Percentiles rank a stretch among this genome's conserved stretches.
phyloP scores from a whole-genome alignment of 2,888 invertebrate species.

The Nemurella pictetii region DNA sequence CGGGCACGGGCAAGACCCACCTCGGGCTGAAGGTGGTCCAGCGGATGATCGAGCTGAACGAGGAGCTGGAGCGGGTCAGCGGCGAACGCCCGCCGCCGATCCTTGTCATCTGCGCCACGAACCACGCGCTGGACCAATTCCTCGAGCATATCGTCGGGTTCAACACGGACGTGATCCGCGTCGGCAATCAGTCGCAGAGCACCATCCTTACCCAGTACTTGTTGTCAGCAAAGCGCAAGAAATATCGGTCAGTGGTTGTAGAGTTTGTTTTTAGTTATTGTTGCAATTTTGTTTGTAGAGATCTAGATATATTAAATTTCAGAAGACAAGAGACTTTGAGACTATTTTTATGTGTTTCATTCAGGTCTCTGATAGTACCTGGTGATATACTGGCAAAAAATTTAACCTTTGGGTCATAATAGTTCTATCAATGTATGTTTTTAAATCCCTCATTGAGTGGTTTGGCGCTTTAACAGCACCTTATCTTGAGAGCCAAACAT shows the following conservation, averaged over 20 bases:
- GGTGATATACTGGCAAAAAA: too few species aligned
- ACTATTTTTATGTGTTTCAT: too few species aligned
- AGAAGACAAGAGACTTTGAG: too few species aligned
- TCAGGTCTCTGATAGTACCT: too few species aligned
- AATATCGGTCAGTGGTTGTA: not conserved
- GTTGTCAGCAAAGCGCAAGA: constrained; percentile 28
- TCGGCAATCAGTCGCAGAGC: constrained; percentile 71
- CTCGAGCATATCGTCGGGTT: constrained; percentile 66
- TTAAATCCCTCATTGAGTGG: too few species aligned
- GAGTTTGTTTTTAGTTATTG: not conserved
- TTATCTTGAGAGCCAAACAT: too few species aligned
- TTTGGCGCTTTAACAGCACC: too few species aligned
- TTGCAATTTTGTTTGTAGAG: too few species aligned
- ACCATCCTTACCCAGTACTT: constrained; percentile 51
- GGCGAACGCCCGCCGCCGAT: constrained; percentile 58
- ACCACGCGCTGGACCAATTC: constrained; percentile 87
- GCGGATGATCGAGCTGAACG: not conserved
- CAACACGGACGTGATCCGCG: constrained; percentile 64
- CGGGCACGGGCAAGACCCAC: constrained; percentile 86
- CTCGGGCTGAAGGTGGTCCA: constrained; percentile 69
- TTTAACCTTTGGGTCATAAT: too few species aligned
- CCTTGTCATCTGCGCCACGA: constrained; percentile 79
- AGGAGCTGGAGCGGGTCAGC: not conserved
- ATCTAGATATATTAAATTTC: too few species aligned
- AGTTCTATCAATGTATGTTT: too few species aligned